A percentile compares a stretch with the other conserved stretches of the same genome.
Conservation (phyloP, 2,888 invertebrate species). For the Desoria tigrina region DNA sequence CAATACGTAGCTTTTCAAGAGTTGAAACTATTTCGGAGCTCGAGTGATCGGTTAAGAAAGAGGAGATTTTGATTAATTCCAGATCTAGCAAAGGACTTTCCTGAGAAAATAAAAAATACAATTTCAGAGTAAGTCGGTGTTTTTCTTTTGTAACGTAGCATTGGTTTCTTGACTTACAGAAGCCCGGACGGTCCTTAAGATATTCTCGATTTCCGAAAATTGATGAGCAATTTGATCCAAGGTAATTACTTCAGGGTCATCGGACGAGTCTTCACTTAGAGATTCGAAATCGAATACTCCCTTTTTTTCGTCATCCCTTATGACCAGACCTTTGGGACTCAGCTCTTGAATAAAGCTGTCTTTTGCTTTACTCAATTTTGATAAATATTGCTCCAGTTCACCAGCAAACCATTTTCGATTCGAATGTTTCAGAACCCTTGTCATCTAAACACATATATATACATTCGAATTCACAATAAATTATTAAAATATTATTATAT, state of each 20-base stretch:
- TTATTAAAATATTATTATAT: no score
- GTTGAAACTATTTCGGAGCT: background rate
- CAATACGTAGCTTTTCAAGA: background rate
- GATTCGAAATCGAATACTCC: background rate
- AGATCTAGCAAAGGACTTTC: background rate
- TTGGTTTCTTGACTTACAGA: no score
- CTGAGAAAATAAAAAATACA: conserved; percentile 3
- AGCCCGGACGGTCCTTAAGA: conserved; percentile 49
- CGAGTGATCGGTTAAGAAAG: background rate
- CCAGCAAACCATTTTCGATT: conserved; percentile 55
- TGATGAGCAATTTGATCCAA: conserved; percentile 54
- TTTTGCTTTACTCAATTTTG: conserved; percentile 50
- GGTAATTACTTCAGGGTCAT: conserved; percentile 47
- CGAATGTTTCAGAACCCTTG: conserved; percentile 54
- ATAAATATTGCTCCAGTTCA: conserved; percentile 53
- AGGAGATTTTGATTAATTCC: background rate
- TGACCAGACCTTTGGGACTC: conserved; percentile 1
- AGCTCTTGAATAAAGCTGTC: conserved; percentile 51
- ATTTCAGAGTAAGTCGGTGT: no score
- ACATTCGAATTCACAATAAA: no score
- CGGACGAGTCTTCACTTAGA: conserved; percentile 28
- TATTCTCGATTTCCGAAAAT: conserved; percentile 53
- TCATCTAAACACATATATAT: conserved; percentile 48
- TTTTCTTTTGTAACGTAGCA: no score
- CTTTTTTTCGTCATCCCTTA: conserved; percentile 5